A percentile compares a stretch with the other conserved stretches of the same genome.
phyloP scores from a whole-genome alignment of 2,113 vertebrate species.

The Oceanites oceanicus region DNA sequence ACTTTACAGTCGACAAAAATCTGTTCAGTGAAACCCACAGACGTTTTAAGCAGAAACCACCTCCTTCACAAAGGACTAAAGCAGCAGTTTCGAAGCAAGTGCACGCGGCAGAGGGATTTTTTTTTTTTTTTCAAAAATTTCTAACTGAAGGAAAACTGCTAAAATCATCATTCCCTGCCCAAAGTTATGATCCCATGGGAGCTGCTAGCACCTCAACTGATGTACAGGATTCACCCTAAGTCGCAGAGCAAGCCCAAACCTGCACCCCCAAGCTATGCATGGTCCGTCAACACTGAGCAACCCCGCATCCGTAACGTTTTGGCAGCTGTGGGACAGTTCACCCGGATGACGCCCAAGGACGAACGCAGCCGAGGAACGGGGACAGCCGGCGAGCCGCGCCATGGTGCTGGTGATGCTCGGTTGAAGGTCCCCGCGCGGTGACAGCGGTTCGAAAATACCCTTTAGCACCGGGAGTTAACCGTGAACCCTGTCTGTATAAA shows the following conservation, averaged over 20 bases:
- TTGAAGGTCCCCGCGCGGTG: fast-evolving
- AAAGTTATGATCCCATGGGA: fast-evolving
- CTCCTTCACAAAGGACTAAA: neutral
- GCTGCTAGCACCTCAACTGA: neutral
- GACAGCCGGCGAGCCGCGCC: fast-evolving
- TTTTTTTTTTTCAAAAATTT: too few species aligned
- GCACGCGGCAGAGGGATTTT: neutral
- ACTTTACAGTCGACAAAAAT: neutral
- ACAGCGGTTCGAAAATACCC: neutral
- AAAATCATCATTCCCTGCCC: neutral
- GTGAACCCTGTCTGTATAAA: neutral
- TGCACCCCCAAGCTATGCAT: too few species aligned
- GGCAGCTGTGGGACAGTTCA: too few species aligned
- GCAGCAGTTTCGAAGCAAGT: neutral
- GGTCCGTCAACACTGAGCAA: neutral
- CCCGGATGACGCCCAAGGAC: fast-evolving
- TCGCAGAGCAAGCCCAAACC: neutral
- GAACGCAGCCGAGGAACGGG: fast-evolving
- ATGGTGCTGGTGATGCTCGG: fast-evolving
- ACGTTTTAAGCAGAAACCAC: neutral
- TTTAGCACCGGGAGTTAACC: neutral
- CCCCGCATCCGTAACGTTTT: fast-evolving
- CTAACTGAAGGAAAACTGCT: neutral
- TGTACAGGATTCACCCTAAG: neutral
- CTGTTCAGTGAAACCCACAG: neutral